A percentile compares a stretch with the other conserved stretches of the same genome.
Evolutionary conservation across 2,113 vertebrate genomes (phyloP).

Genomic region (Phalacrocorax brasilianus): DNA sequence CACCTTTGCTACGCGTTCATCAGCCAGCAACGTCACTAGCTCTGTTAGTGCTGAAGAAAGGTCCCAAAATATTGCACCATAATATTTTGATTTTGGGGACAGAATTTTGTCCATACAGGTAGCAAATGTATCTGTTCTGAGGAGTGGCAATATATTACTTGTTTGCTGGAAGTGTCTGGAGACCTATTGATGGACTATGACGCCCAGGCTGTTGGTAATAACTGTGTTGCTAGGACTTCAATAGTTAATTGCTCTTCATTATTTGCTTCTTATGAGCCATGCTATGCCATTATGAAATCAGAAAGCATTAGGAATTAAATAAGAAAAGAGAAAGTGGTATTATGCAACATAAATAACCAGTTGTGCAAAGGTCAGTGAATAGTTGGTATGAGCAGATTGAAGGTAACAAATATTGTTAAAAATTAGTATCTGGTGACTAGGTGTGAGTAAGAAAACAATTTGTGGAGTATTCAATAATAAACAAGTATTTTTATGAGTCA

Average conservation of each 20-base stretch:
- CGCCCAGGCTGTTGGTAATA: not conserved
- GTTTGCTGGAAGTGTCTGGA: not conserved
- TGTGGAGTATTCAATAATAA: not conserved
- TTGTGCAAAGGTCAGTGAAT: not conserved
- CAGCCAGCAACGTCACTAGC: not conserved
- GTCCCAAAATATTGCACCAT: not conserved
- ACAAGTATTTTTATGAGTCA: not conserved
- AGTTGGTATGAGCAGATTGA: not conserved
- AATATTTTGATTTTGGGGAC: not conserved
- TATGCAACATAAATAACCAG: not conserved
- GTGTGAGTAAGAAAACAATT: not conserved
- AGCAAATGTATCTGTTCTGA: not conserved
- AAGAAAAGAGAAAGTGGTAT: not conserved
- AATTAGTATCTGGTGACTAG: not conserved
- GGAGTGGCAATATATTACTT: not conserved
- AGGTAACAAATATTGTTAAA: not conserved
- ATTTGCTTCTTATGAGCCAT: slow-evolving; percentile 8
- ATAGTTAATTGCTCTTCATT: slow-evolving; percentile 4
- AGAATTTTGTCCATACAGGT: not conserved
- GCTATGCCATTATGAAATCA: slow-evolving; percentile 9
- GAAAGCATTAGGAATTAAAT: not conserved
- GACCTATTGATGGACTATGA: not conserved
- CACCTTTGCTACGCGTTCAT: not conserved
- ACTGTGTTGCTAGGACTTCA: not conserved
- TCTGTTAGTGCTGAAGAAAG: not conserved